Conservation (phyloP, 2,797 vertebrate genomes). For the Geotrypetes seraphini region DNA sequence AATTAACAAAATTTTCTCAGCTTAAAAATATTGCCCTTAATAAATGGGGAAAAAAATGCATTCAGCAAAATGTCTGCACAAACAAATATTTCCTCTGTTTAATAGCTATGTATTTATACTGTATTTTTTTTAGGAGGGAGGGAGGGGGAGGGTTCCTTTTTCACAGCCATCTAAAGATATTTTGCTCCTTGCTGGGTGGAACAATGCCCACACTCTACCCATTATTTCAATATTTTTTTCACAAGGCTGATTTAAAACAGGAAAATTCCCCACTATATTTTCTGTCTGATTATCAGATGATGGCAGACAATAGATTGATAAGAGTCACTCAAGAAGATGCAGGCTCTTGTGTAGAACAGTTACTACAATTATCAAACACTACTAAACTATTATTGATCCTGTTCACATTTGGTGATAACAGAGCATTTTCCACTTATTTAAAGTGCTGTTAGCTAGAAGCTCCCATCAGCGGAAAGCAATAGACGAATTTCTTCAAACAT, state of each 20-base stretch:
- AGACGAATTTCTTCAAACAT: conserved; percentile 57
- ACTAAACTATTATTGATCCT: conserved; percentile 89
- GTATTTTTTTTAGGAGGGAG: too few species aligned
- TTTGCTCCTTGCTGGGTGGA: conserved; percentile 33
- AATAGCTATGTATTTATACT: background rate
- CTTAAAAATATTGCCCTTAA: conserved; percentile 9
- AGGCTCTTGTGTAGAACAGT: conserved; percentile 75
- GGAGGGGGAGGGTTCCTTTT: too few species aligned
- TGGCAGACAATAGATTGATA: conserved; percentile 77
- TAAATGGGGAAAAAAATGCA: too few species aligned
- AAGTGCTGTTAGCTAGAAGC: conserved; percentile 82
- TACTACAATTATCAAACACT: conserved; percentile 92
- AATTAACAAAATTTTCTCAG: too few species aligned
- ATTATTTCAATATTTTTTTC: conserved; percentile 47
- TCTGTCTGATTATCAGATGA: conserved; percentile 66
- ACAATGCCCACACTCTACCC: conserved; percentile 37
- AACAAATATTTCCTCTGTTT: background rate
- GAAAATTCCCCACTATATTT: conserved; percentile 56
- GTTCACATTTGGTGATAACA: conserved; percentile 69
- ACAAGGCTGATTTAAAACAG: conserved; percentile 53
- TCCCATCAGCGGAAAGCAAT: conserved; percentile 64
- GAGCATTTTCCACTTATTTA: conserved; percentile 81
- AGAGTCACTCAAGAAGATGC: conserved; percentile 80
- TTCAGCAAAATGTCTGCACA: too few species aligned
- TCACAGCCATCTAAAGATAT: conserved; percentile 21